These are phyloP conservation scores for Nymphicus hollandicus DNA, from an alignment of 2,113 vertebrate species.

Conservation along the genomic window DNA sequence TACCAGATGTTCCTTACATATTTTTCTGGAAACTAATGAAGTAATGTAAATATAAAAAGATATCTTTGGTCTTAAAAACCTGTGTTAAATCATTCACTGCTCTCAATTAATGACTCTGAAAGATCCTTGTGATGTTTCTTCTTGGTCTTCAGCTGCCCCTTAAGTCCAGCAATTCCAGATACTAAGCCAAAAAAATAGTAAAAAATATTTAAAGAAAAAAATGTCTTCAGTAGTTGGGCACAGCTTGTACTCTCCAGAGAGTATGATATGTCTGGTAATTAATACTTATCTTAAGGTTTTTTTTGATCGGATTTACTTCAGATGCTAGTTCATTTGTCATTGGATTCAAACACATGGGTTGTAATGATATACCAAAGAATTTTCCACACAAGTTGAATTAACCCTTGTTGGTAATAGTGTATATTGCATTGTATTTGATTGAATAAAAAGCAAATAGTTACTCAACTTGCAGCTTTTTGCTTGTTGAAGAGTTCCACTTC, in stretches of 20 bases:
- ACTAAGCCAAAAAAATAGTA: background rate
- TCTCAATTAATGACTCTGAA: background rate
- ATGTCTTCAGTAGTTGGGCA: background rate
- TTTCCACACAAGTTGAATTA: background rate
- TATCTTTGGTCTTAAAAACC: background rate
- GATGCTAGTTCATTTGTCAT: background rate
- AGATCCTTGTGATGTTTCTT: background rate
- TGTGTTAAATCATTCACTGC: background rate
- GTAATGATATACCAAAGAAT: background rate
- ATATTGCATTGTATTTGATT: background rate
- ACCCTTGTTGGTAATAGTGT: background rate
- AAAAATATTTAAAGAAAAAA: background rate
- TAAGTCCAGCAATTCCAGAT: background rate
- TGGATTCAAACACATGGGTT: background rate
- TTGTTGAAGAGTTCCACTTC: background rate
- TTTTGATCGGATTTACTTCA: background rate
- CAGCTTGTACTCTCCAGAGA: background rate
- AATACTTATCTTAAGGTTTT: background rate
- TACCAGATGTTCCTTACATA: background rate
- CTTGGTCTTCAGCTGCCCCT: background rate
- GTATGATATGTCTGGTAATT: background rate
- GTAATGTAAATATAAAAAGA: background rate
- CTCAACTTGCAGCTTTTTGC: background rate
- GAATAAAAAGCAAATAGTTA: background rate
- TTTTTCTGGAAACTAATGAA: background rate